phyloP scores from a whole-genome alignment of 2,888 invertebrate genomes.

The Leptura quadrifasciata region DNA sequence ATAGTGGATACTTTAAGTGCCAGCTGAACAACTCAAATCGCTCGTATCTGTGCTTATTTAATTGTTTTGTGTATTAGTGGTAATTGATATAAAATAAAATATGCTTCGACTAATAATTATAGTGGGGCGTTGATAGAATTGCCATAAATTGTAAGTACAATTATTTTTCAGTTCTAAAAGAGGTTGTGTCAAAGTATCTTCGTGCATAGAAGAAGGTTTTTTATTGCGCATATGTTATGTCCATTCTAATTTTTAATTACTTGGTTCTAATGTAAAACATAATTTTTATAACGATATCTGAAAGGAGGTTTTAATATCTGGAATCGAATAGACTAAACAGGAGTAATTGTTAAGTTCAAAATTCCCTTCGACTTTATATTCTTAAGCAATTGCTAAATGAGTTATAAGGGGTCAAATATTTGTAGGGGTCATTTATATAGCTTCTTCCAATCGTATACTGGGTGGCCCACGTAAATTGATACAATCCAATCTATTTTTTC shows the following conservation, averaged over 20 bases:
- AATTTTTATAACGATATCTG: background rate
- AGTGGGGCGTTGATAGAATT: background rate
- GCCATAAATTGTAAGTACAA: background rate
- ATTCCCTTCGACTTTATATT: too few species aligned
- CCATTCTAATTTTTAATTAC: background rate
- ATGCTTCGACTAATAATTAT: background rate
- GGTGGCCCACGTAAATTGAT: too few species aligned
- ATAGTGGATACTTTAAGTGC: background rate
- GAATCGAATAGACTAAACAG: too few species aligned
- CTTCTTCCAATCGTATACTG: too few species aligned
- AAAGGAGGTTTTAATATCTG: too few species aligned
- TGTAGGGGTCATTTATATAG: too few species aligned
- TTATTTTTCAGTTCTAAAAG: background rate
- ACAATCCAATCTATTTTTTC: too few species aligned
- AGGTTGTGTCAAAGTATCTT: conserved; percentile 16
- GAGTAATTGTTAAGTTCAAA: too few species aligned
- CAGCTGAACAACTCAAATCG: background rate
- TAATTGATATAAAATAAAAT: background rate
- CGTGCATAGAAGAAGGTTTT: background rate
- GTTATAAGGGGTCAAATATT: too few species aligned
- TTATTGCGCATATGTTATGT: too few species aligned
- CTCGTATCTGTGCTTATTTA: background rate
- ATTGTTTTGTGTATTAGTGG: background rate
- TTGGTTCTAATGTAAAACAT: background rate
- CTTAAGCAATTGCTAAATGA: too few species aligned